A percentile compares a stretch with the other conserved stretches of the same genome.
Evolutionary conservation across 2,888 invertebrate species (phyloP).

Genomic region (Drosophila meridiana): DNA sequence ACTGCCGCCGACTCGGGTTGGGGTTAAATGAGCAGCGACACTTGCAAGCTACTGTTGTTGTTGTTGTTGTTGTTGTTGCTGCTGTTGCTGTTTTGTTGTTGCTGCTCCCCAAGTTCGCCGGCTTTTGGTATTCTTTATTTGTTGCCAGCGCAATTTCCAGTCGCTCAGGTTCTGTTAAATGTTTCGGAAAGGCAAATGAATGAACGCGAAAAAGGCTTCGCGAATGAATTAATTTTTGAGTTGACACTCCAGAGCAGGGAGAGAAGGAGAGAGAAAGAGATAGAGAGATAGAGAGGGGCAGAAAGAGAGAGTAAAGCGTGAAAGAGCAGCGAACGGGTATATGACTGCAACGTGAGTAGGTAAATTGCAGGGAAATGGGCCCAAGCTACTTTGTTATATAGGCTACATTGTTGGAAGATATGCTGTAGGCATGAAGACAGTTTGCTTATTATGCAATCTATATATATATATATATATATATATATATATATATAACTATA

Average conservation of each 20-base stretch:
- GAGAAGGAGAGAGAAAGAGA: not conserved
- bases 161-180: slow-evolving; percentile 71
- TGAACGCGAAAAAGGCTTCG: slow-evolving; percentile 58
- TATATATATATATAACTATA: too few relatives aligned
- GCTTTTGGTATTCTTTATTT: slow-evolving; percentile 56
- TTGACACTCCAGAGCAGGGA: slow-evolving; percentile 26
- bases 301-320: not conserved
- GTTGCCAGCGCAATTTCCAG: slow-evolving; percentile 55
- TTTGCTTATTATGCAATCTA: too few relatives aligned
- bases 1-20: slow-evolving; percentile 40
- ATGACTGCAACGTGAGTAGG: slow-evolving; percentile 7
- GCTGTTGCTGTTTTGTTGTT: slow-evolving; percentile 53
- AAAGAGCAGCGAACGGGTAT: not conserved
- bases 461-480: too few relatives aligned
- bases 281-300: not conserved
- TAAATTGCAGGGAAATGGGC: not conserved
- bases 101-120: slow-evolving; percentile 32
- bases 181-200: slow-evolving; percentile 70
- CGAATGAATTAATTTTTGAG: slow-evolving; percentile 59
- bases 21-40: slow-evolving; percentile 79
- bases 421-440: not conserved
- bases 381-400: too few relatives aligned
- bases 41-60: slow-evolving; percentile 47
- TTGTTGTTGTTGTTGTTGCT: slow-evolving; percentile 45
- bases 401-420: not conserved